phyloP scores from a whole-genome alignment of 2,113 vertebrate species.

The Cebus imitator region DNA sequence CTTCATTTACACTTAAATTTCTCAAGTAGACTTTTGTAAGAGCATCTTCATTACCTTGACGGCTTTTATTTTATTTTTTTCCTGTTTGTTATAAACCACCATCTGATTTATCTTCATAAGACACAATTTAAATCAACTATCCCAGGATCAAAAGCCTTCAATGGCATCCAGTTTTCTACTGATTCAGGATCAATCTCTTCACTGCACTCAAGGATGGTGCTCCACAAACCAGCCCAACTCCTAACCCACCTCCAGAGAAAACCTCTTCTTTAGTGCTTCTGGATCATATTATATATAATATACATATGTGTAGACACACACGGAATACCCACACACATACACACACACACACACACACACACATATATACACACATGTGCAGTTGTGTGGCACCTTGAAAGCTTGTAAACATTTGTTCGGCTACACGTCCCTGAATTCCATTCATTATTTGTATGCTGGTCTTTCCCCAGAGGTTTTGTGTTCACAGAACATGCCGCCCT shows the following conservation, averaged over 20 bases:
- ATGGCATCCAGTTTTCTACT: neutral
- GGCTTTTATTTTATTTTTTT: neutral
- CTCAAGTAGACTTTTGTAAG: neutral
- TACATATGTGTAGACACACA: too few relatives aligned
- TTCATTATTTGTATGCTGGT: neutral
- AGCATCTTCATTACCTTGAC: neutral
- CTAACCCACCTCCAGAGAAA: neutral
- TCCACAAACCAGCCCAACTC: neutral
- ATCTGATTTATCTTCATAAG: neutral
- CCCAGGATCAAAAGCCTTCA: neutral
- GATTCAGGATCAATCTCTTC: neutral
- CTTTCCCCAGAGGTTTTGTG: neutral
- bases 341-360: rapidly evolving
- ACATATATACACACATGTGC: neutral
- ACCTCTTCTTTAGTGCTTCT: neutral
- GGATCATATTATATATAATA: neutral
- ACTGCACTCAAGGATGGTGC: neutral
- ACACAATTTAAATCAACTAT: neutral
- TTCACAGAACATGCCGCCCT: neutral
- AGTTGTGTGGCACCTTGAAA: neutral
- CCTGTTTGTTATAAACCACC: neutral
- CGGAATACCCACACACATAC: neutral
- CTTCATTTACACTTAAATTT: neutral
- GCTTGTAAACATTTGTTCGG: neutral
- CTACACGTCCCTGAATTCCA: neutral